A percentile compares a stretch with the other conserved stretches of the same genome.
Conservation (phyloP, 2,888 invertebrate genomes). For the Ischnura elegans region DNA sequence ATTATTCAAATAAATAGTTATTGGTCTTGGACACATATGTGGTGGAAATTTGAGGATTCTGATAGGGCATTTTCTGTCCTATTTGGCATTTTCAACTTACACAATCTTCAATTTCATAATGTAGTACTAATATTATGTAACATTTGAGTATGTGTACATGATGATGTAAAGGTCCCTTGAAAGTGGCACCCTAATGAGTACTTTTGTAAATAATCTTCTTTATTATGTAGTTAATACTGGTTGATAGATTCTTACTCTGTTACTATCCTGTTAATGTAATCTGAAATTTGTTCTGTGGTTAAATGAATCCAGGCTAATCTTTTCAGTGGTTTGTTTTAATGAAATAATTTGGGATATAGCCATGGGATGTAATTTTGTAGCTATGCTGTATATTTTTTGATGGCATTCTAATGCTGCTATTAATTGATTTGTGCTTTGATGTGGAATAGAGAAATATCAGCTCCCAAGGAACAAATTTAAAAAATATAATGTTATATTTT, state of each 20-base stretch:
- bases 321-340: constrained; percentile 54
- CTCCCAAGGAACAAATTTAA: constrained; percentile 41
- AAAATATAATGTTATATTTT: constrained; percentile 54
- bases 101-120: constrained; percentile 40
- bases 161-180: constrained; percentile 8
- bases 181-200: constrained; percentile 42
- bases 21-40: constrained; percentile 50
- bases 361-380: constrained; percentile 50
- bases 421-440: constrained; percentile 51
- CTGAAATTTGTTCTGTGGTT: constrained; percentile 50
- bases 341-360: constrained; percentile 41
- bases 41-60: neutral
- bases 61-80: neutral
- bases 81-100: constrained; percentile 40
- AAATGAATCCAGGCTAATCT: constrained; percentile 37
- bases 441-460: neutral
- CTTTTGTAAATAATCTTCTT: constrained; percentile 59
- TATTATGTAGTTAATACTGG: constrained; percentile 39
- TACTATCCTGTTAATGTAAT: constrained; percentile 41
- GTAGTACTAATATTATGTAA: constrained; percentile 54
- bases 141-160: constrained; percentile 44
- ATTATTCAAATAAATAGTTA: constrained; percentile 42
- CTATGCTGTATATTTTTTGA: constrained; percentile 59
- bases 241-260: constrained; percentile 44
- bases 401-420: constrained; percentile 25